These are phyloP conservation scores for Prionace glauca DNA, from an alignment of 2,797 vertebrate genomes.

Conservation along the genomic window DNA sequence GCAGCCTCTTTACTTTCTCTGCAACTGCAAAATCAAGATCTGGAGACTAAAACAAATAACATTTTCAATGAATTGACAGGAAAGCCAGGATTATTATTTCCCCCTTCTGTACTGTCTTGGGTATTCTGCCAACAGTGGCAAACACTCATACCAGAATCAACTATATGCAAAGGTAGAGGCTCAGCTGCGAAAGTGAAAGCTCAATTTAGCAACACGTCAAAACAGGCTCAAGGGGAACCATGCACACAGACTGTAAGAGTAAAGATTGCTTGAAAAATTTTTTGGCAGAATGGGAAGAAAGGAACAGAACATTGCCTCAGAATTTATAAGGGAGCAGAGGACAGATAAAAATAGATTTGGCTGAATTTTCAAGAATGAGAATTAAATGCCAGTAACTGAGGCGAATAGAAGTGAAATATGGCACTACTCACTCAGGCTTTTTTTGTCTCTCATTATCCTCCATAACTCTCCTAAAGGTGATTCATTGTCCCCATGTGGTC, in stretches of 20 bases:
- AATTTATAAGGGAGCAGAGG: not conserved
- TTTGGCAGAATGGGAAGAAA: not conserved
- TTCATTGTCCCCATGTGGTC: not conserved
- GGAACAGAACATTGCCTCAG: not conserved
- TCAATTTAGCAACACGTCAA: not conserved
- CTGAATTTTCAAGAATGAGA: not conserved
- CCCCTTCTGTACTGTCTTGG: not conserved
- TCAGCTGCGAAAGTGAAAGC: not conserved
- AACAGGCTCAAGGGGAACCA: not conserved
- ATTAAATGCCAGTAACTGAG: not conserved
- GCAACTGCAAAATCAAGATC: not conserved
- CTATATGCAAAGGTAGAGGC: not conserved
- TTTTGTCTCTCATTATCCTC: not conserved
- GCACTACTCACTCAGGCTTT: not conserved
- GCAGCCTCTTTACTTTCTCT: not conserved
- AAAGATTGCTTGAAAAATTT: not conserved
- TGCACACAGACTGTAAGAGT: not conserved
- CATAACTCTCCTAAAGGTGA: not conserved
- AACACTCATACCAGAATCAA: not conserved
- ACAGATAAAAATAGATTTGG: not conserved
- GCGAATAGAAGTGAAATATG: not conserved
- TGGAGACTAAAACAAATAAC: not conserved
- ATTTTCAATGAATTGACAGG: not conserved
- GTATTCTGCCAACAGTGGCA: not conserved
- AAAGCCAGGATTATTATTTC: not conserved